Evolutionary conservation across 2,797 vertebrate genomes (phyloP), one percentile per base, ranked within the genome.

Genomic region (Chloroceryle amazona): DNA sequence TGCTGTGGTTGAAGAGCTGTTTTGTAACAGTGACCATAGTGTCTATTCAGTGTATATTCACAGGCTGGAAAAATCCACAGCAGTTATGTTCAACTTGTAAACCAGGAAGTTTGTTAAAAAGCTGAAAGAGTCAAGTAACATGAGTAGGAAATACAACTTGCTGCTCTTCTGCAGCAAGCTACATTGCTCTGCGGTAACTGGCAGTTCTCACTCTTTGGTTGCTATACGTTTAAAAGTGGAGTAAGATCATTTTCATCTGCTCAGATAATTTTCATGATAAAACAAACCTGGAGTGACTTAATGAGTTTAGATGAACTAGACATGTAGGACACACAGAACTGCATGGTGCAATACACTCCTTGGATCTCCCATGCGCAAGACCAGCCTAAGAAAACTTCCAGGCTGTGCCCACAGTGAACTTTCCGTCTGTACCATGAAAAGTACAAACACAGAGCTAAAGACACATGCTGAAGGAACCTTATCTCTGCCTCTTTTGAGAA

Each of bases 391-490:
- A 73, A 66, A 73, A 47, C 23, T 62, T 89, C 33, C 25, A 82
- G 21, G 42, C 54, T 80, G 18, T 25, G 7, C 12, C 55, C 18
- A 51, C 46, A 13, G 31, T 9, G 10, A 72, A 42, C 46, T 35
- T 93, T 7, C 14, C 12, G 17, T 57, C 39, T 29, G 79, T 61
- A 74, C 18, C 12, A 15, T 1, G 1, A 58, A 78, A 78, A 62
- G 41, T 22, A 35, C 42, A 28, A 80, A 49, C 25, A 47, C 11
- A 75, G 26, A 67, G 29, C 18, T 55, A 66, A 62, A 91, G 52
- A 21, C 15, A 31, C 0, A 0, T 39, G 5, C 21, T 54, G 37
- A 39, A 81, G 39, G 35, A 89, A 37, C 21, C 11, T 37, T 47
- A 83, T 37, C 13, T 71, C 10, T n/a, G n/a, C 15, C 17, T 51